Conservation (phyloP, 2,888 invertebrate species). For the Oscheius sp. region DNA sequence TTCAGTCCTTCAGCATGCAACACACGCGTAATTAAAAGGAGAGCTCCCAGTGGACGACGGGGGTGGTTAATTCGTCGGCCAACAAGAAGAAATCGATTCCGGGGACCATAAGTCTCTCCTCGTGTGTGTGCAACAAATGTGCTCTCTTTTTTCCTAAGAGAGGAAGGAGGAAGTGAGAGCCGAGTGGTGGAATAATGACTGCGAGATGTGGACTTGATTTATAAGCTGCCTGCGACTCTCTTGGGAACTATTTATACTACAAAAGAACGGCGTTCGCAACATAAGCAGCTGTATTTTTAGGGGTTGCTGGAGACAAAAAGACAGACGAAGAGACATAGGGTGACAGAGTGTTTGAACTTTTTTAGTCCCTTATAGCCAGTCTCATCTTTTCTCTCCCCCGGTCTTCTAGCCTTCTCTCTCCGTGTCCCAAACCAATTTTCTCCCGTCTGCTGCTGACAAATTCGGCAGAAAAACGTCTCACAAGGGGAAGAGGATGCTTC, state of each 20-base stretch:
- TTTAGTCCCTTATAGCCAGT: background rate
- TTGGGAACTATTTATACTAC: background rate
- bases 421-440: constrained; percentile 12
- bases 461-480: constrained; percentile 17
- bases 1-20: background rate
- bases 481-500: background rate
- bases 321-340: background rate
- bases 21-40: constrained; percentile 26
- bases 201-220: background rate
- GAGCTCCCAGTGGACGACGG: constrained; percentile 1
- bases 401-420: constrained; percentile 27
- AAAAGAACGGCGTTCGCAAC: background rate
- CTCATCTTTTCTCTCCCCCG: constrained; percentile 34
- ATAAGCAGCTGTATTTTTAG: background rate
- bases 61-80: constrained; percentile 36
- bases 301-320: too few species aligned
- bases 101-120: background rate
- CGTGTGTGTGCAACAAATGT: background rate
- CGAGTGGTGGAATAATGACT: too few species aligned
- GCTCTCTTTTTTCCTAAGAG: too few species aligned
- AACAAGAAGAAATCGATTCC: constrained; percentile 37
- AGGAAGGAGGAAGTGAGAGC: too few species aligned
- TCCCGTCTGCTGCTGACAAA: constrained; percentile 15
- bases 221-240: background rate
- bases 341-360: constrained; percentile 9